These are phyloP conservation scores for Drosophila niveifrons DNA, from an alignment of 2,888 invertebrate species.

Conservation along the genomic window DNA sequence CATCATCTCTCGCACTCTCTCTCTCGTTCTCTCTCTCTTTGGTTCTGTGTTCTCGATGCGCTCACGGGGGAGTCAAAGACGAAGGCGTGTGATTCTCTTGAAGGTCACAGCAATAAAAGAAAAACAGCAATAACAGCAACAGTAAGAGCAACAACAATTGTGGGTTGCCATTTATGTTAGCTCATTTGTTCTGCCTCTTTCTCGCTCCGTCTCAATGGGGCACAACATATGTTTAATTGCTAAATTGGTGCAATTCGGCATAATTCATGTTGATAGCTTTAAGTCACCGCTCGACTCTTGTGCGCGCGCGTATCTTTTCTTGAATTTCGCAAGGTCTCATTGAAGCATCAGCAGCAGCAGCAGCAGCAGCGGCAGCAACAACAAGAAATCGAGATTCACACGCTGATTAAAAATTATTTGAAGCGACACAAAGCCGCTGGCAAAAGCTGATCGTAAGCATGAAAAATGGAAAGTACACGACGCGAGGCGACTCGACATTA, in stretches of 20 bases:
- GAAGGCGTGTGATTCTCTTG: slow-evolving; percentile 69
- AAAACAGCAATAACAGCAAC: slow-evolving; percentile 24
- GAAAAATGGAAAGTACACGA: slow-evolving; percentile 58
- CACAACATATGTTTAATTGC: slow-evolving; percentile 76
- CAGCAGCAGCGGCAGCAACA: slow-evolving; percentile 28
- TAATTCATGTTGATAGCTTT: slow-evolving; percentile 70
- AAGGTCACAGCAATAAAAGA: slow-evolving; percentile 59
- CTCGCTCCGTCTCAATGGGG: slow-evolving; percentile 32
- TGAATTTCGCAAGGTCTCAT: slow-evolving; percentile 68
- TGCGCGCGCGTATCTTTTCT: slow-evolving; percentile 23
- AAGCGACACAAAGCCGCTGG: slow-evolving; percentile 53
- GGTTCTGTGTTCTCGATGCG: slow-evolving; percentile 37
- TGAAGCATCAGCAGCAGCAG: slow-evolving; percentile 23
- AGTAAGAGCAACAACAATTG: slow-evolving; percentile 24
- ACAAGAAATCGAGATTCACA: slow-evolving; percentile 64
- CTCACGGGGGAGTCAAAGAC: slow-evolving; percentile 26
- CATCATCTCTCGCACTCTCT: slow-evolving; percentile 49
- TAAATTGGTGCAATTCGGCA: slow-evolving; percentile 80
- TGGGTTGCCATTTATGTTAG: slow-evolving; percentile 72
- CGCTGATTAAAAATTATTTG: slow-evolving; percentile 74
- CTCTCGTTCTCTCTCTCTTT: slow-evolving; percentile 23
- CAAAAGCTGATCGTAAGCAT: slow-evolving; percentile 45
- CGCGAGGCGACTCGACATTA: slow-evolving; percentile 12
- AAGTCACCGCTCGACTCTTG: slow-evolving; percentile 20
- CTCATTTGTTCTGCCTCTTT: slow-evolving; percentile 49